These are phyloP conservation scores for Columbina picui DNA, from an alignment of 2,113 vertebrate species.

Conservation along the genomic window DNA sequence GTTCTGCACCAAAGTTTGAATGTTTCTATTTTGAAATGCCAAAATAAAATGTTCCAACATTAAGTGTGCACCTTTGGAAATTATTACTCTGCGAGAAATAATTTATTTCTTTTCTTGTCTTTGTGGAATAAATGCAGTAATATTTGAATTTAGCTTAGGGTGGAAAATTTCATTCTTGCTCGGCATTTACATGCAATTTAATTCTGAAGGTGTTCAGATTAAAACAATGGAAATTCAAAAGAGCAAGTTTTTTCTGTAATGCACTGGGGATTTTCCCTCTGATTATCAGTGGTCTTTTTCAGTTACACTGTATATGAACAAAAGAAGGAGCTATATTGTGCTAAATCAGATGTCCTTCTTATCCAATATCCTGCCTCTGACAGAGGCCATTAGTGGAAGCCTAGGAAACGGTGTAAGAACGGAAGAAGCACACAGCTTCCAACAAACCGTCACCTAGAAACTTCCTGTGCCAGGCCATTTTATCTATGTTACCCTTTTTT, in stretches of 20 bases:
- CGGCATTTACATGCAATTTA: neutral
- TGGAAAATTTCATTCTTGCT: neutral
- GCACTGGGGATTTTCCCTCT: neutral
- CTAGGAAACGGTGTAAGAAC: conserved; percentile 1
- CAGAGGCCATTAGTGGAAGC: neutral
- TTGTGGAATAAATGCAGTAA: neutral
- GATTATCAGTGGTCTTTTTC: conserved; percentile 34
- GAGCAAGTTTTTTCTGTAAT: neutral
- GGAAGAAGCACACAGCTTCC: conserved; percentile 33
- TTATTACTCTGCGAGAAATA: neutral
- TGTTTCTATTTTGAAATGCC: neutral
- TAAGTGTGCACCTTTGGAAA: neutral
- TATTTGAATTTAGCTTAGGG: neutral
- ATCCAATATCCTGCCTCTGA: conserved; percentile 21
- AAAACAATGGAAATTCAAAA: conserved; percentile 38
- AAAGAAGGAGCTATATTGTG: conserved; percentile 21
- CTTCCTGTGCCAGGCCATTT: conserved; percentile 29
- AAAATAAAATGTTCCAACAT: neutral
- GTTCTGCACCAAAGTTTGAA: neutral
- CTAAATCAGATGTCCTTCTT: conserved; percentile 30
- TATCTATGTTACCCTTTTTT: neutral
- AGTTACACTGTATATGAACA: conserved; percentile 6
- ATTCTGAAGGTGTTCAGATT: neutral
- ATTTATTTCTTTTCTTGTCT: neutral
- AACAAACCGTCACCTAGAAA: conserved; percentile 28